A percentile compares a stretch with the other conserved stretches of the same genome.
Conservation (phyloP, 1,140 invertebrate species). For the Nylanderia fulva region DNA sequence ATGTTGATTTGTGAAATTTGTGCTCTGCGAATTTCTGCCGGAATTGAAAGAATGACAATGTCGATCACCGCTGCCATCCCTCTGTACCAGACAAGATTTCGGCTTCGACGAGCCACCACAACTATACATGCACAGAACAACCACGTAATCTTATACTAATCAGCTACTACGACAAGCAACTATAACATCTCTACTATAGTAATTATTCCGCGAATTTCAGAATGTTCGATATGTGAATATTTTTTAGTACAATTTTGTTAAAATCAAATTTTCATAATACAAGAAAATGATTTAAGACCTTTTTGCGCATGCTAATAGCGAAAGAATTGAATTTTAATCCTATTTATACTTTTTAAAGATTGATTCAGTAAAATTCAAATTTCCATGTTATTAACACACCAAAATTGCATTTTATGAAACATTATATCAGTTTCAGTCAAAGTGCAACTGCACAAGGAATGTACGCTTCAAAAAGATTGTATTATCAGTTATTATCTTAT, state of each 20-base stretch:
- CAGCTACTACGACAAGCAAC: slow-evolving; percentile 70
- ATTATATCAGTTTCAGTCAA: neutral
- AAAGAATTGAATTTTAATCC: neutral
- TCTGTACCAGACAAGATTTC: slow-evolving; percentile 92
- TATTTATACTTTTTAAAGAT: too few relatives aligned
- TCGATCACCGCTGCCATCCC: slow-evolving; percentile 87
- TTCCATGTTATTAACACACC: neutral
- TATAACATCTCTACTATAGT: slow-evolving; percentile 59
- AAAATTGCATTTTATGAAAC: neutral
- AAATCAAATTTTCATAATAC: neutral
- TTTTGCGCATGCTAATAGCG: neutral
- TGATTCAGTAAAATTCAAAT: neutral
- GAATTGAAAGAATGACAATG: slow-evolving; percentile 86
- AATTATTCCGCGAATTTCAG: slow-evolving; percentile 40
- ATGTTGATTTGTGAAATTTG: slow-evolving; percentile 83
- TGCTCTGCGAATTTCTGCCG: slow-evolving; percentile 82
- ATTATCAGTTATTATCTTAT: neutral
- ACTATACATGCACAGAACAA: slow-evolving; percentile 87
- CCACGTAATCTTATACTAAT: slow-evolving; percentile 83
- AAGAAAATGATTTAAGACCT: neutral
- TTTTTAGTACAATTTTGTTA: slow-evolving; percentile 8
- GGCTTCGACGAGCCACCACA: slow-evolving; percentile 90
- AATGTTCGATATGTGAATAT: neutral
- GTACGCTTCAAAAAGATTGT: slow-evolving; percentile 5
- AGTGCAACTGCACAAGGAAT: neutral